Base-by-base conservation (phyloP, 2,113 vertebrate species). In the Nicator chloris region DNA sequence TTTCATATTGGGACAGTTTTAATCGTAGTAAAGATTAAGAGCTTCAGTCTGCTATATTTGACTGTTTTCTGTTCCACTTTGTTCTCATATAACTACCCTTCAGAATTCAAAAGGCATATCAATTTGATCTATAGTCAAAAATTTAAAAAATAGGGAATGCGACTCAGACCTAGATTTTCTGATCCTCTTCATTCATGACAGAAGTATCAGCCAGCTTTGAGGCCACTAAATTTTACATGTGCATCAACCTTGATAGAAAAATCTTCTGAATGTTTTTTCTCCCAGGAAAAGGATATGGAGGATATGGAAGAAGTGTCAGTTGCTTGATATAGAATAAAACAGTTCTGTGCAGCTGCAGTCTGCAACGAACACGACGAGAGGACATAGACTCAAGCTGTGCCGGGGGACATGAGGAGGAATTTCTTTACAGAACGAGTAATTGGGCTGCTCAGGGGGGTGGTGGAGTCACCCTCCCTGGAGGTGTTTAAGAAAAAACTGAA, bases 1-100 rank as follows among this genome's bases (percentile, higher is more conserved):
- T 94, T 95, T 96, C 93, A 79, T 51, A 90, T 37, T 92, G 92
- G 83, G 80, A 88, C 45, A 79, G 47, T 94, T 93, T 92, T 86
- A 91, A 93, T 96, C 87, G 92, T 56, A 66, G 83, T 53, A 94
- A 92, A 30, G 60, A 95, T 92, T 91, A 85, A 93, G 66, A 91
- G 68, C 82, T 95, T 86, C 75, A 94, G 94, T 93, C 75, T 94
- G 79, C 88, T 95, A 88, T 64, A 72, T 76, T 82, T 89, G 72
- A 88, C 88, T 95, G 57, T 68, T 90, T 83, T 90, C 60, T 30
- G 33, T 89, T 95, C 59, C 23, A 63, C 54, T 95, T 94, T 95
- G 59, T 94, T 90, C 88, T 90, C 71, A 18, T 76, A 86, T 63
- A 95, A 90, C 60, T 68, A 76, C 44, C 44, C 56, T 71, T 87